Evolutionary conservation across 2,888 invertebrate genomes (phyloP).

Genomic region (Scaptomyza tumidula): DNA sequence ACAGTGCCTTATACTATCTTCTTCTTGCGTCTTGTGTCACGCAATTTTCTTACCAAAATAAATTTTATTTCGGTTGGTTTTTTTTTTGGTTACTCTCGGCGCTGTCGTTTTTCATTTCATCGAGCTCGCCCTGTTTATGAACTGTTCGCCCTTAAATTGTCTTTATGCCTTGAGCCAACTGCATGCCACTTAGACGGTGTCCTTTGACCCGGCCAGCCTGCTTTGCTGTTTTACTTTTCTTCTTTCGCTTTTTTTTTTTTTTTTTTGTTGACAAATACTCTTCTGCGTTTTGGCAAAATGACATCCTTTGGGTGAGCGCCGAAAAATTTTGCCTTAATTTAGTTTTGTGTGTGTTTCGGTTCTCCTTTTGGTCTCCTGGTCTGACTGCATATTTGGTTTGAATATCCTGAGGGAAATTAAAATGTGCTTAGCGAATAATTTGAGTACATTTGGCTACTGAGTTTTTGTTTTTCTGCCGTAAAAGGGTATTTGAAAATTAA

Average conservation of each 20-base stretch:
- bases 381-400: slow-evolving; percentile 55
- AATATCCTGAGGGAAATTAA: slow-evolving; percentile 74
- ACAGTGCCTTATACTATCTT: slow-evolving; percentile 39
- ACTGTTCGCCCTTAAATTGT: slow-evolving; percentile 70
- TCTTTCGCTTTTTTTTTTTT: neutral
- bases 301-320: slow-evolving; percentile 60
- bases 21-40: slow-evolving; percentile 59
- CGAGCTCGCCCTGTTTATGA: slow-evolving; percentile 68
- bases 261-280: slow-evolving; percentile 44
- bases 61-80: slow-evolving; percentile 62
- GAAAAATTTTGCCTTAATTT: slow-evolving; percentile 54
- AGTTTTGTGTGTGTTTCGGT: slow-evolving; percentile 42
- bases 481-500: neutral
- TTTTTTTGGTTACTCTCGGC: slow-evolving; percentile 35
- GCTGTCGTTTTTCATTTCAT: slow-evolving; percentile 63
- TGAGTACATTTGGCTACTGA: slow-evolving; percentile 45
- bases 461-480: too few species aligned
- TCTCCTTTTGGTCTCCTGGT: slow-evolving; percentile 21
- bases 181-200: slow-evolving; percentile 60
- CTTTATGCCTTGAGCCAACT: slow-evolving; percentile 66
- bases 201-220: slow-evolving; percentile 53
- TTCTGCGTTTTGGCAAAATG: slow-evolving; percentile 65
- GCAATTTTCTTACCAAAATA: slow-evolving; percentile 78
- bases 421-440: slow-evolving; percentile 61
- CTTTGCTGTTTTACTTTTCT: slow-evolving; percentile 16